Percentiles rank a stretch among this genome's conserved stretches.
Conservation (phyloP, 2,113 vertebrate genomes). For the Cricetomys ansorgei region DNA sequence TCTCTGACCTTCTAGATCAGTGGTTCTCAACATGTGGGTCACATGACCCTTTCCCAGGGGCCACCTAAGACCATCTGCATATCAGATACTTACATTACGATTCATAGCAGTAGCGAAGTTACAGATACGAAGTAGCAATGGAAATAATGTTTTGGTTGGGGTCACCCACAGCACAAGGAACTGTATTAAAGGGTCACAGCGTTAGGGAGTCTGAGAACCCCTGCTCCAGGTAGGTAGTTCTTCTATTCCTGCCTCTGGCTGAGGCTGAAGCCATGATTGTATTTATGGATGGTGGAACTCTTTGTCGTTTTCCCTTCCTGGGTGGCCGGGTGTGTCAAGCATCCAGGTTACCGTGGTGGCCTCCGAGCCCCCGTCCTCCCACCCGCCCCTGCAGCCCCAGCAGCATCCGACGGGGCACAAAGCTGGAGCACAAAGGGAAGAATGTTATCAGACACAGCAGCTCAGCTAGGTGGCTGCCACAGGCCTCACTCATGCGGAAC, state of each 20-base stretch:
- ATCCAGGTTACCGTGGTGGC: slow-evolving; percentile 44
- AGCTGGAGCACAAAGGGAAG: slow-evolving; percentile 36
- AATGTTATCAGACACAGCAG: slow-evolving; percentile 66
- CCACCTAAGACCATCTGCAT: too few relatives aligned
- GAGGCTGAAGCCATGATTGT: neutral
- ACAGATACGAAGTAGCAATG: too few relatives aligned
- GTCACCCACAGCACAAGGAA: too few relatives aligned
- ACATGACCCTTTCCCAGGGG: too few relatives aligned
- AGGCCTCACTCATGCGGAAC: slow-evolving; percentile 80
- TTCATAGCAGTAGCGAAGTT: too few relatives aligned
- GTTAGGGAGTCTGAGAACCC: too few relatives aligned
- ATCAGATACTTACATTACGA: too few relatives aligned
- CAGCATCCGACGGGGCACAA: neutral
- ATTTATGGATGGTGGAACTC: neutral
- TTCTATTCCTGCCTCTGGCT: rapidly evolving
- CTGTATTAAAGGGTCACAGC: too few relatives aligned
- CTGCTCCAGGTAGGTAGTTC: too few relatives aligned
- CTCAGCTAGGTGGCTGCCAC: slow-evolving; percentile 60
- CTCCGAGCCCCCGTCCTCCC: neutral
- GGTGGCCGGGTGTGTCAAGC: slow-evolving; percentile 37
- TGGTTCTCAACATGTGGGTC: too few relatives aligned
- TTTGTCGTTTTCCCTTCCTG: neutral
- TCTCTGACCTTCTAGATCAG: slow-evolving; percentile 12
- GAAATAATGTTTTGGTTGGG: too few relatives aligned
- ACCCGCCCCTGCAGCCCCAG: neutral